Evolutionary conservation across 2,888 invertebrate genomes (phyloP).

Genomic region (Pammene fasciana): DNA sequence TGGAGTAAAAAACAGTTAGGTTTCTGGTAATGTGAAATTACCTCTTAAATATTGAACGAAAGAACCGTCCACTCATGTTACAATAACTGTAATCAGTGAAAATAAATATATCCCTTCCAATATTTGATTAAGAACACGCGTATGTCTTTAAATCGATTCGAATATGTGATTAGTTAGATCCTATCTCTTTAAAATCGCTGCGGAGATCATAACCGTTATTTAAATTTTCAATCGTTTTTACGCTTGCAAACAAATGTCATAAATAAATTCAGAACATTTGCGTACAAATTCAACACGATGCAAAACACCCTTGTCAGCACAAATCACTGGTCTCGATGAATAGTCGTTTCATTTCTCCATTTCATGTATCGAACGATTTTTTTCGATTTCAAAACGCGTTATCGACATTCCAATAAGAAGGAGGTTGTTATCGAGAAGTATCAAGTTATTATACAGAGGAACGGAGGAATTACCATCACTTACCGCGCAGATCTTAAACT

Average conservation of each 20-base stretch:
- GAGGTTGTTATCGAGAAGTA: conserved; percentile 41
- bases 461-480: conserved; percentile 35
- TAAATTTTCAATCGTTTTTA: conserved; percentile 18
- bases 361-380: conserved; percentile 42
- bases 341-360: conserved; percentile 39
- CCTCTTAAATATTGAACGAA: neutral
- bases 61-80: neutral
- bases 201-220: conserved; percentile 8
- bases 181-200: conserved; percentile 15
- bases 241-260: conserved; percentile 3
- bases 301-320: conserved; percentile 30
- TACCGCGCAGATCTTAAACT: neutral
- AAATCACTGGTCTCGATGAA: conserved; percentile 38
- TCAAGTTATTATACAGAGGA: conserved; percentile 45
- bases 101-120: neutral
- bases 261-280: conserved; percentile 19
- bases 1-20: neutral
- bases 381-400: conserved; percentile 40
- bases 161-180: conserved; percentile 11
- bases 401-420: conserved; percentile 45
- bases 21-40: neutral
- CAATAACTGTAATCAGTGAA: neutral
- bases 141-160: conserved; percentile 5
- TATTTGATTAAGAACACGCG: neutral
- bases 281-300: conserved; percentile 28